Base-by-base conservation (phyloP, 2,888 invertebrate genomes). In the Carcina quercana region DNA sequence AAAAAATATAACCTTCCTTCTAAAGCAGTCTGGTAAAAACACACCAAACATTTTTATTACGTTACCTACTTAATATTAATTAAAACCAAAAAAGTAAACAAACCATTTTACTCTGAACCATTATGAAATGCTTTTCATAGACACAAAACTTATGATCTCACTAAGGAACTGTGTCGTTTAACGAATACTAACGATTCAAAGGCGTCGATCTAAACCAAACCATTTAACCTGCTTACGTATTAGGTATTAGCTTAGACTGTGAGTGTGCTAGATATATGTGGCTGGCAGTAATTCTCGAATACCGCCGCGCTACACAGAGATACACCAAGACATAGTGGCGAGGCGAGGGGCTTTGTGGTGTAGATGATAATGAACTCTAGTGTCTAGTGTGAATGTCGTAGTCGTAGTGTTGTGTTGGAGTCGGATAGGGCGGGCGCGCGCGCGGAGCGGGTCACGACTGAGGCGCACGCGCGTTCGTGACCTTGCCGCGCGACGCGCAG, bases 391-490 rank as follows among this genome's bases (percentile, higher is more conserved):
- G 65, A 56, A 62, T 69, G 54, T 75, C 50, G 65, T 46, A 38
- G n/a, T n/a, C n/a, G 50, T 47, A 20, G 62, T 54, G 42, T 59
- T 59, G 47, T 57, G 34, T n/a, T n/a, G n/a, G n/a, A n/a, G n/a
- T n/a, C n/a, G 41, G 49, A 55, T 40, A 44, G 57, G 55, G 73
- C 72, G 65, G 73, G 70, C 69, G 79, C 75, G 66, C 85, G 78
- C 82, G 85, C 85, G 82, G 79, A 75, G 66, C 85, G 78, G 82
- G 85, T 85, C 83, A 82, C 83, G 80, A 82, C 68, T 68, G 62
- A 64, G 59, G 65, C 69, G 78, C 79, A 80, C 80, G 82, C 80
- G 80, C 75, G 82, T 72, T 82, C 82, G 76, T 83, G 83, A 83
- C 83, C 83, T 83, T 83, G 83, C 74, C 68, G 74, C 71, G 73